Conservation (phyloP, 2,797 vertebrate genomes). For the Sebastes oblongus region DNA sequence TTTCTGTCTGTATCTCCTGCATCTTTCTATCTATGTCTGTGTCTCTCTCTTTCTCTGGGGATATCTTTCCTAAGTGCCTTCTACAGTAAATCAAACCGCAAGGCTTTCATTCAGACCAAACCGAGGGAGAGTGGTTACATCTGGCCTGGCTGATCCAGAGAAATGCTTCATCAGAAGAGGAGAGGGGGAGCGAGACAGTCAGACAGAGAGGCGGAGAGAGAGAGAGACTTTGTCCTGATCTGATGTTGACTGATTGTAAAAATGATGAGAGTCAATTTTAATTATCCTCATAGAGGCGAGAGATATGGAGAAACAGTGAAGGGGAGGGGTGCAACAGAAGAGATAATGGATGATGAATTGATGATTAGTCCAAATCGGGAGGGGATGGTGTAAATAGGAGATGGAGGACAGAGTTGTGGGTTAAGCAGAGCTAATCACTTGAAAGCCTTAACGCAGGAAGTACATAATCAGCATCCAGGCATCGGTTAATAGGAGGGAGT, state of each 20-base stretch:
- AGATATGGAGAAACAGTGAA: background rate
- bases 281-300: constrained; percentile 9
- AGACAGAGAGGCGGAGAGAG: background rate
- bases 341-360: constrained; percentile 41
- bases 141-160: constrained; percentile 36
- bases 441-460: constrained; percentile 73
- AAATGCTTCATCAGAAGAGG: constrained; percentile 43
- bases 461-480: constrained; percentile 57
- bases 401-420: constrained; percentile 31
- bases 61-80: constrained; percentile 77
- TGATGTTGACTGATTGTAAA: constrained; percentile 28
- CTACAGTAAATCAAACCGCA: constrained; percentile 82
- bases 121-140: constrained; percentile 68
- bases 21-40: background rate
- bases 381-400: constrained; percentile 60
- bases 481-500: constrained; percentile 34
- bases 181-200: background rate
- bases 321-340: background rate
- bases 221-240: background rate
- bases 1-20: background rate
- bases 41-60: constrained; percentile 55
- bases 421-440: constrained; percentile 61
- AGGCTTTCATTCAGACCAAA: constrained; percentile 71
- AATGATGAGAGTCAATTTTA: constrained; percentile 34
- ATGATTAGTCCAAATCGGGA: constrained; percentile 29